Base-by-base conservation (phyloP, 53 echinoderm and acorn worm species). In the Antedon mediterranea region DNA sequence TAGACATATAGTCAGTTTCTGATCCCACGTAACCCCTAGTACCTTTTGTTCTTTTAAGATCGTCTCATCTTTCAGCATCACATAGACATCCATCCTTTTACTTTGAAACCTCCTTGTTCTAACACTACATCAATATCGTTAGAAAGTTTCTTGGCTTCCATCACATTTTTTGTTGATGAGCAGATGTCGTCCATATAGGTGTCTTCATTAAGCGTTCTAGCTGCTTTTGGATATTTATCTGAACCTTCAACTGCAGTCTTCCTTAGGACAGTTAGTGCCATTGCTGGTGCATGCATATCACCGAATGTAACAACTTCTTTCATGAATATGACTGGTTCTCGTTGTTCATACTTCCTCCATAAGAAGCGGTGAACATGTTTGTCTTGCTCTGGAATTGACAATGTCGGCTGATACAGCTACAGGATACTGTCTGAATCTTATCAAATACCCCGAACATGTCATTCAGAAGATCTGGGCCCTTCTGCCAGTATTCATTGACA, bases 151-250 rank as follows among this genome's bases (percentile, higher is more conserved):
- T 28, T 42, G 27, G 78, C 84, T 28, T 77, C 13, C 73, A 32
- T 34, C 3, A 28, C 73, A 13, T 71, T 31, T 34, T 44, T 34
- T 23, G 33, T 32, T 9, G 84, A 78, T 4, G 78, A 73, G 32
- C 84, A 83, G 28, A 84, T 84, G 77, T 84, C 84, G 79, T 83
- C 83, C 83, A 83, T 83, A 41, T 78, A 84, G 15, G 83, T 83
- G 78, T 82, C 82, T 20, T 30, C 14, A 5, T 76, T 34, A 27
- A 82, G 30, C 23, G 43, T 31, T 34, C 31, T 77, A 20, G 83
- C 72, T 71, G 83, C 83, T 31, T 83, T 77, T n/a, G 78, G 83
- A 33, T 83, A 71, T 0, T 71, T 31, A 43, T 6, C 28, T 30
- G 30, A 71, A 32, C 72, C 72, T 79, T 78, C 84, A 6, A 30